phyloP scores from a whole-genome alignment of 2,888 invertebrate species.

The Quadriops clusia region DNA sequence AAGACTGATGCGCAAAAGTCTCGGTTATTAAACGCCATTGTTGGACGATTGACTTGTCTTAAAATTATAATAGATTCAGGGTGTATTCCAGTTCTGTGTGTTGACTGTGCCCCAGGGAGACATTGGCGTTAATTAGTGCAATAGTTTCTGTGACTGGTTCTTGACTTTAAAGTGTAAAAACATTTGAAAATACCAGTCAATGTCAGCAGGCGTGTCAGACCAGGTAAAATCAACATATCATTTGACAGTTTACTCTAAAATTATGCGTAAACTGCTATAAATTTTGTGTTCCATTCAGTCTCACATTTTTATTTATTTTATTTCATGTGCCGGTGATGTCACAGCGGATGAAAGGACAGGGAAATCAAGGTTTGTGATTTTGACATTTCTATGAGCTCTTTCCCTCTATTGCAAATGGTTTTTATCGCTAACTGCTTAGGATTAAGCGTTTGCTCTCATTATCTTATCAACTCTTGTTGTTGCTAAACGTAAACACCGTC shows the following conservation, averaged over 20 bases:
- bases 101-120: constrained; percentile 23
- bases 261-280: constrained; percentile 22
- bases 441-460: too few relatives aligned
- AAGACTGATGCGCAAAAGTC: constrained; percentile 18
- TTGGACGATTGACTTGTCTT: constrained; percentile 32
- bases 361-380: constrained; percentile 63
- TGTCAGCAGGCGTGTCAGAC: constrained; percentile 87
- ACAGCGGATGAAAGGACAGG: constrained; percentile 79
- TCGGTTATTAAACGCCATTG: constrained; percentile 34
- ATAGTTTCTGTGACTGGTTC: constrained; percentile 25
- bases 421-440: too few relatives aligned
- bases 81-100: constrained; percentile 7
- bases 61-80: constrained; percentile 15
- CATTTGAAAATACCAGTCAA: constrained; percentile 57
- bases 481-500: too few relatives aligned
- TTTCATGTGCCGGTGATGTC: constrained; percentile 44
- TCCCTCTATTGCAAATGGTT: too few relatives aligned
- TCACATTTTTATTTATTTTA: constrained; percentile 36
- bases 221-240: constrained; percentile 52
- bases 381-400: too few relatives aligned
- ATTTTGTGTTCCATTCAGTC: constrained; percentile 23
- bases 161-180: constrained; percentile 34
- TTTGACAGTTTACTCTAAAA: constrained; percentile 29
- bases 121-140: constrained; percentile 25
- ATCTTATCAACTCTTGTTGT: too few relatives aligned